Conservation (phyloP, 2,888 invertebrate genomes). For the Eueremaeus valkanovi region DNA sequence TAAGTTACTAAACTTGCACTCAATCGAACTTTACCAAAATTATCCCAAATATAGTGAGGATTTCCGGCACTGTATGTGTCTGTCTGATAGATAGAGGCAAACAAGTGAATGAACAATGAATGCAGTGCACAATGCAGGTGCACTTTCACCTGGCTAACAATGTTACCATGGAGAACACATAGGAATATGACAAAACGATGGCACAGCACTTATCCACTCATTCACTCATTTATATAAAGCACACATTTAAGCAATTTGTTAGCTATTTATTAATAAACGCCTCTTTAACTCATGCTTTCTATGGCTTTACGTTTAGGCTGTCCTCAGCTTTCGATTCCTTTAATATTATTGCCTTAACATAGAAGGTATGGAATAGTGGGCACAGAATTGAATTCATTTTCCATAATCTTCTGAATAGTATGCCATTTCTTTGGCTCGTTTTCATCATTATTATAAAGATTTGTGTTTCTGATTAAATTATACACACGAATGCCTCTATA, state of each 20-base stretch:
- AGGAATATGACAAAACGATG: slow-evolving; percentile 6
- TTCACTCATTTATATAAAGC: no score
- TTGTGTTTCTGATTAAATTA: no score
- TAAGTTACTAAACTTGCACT: slow-evolving; percentile 8
- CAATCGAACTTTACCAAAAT: neutral
- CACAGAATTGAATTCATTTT: neutral
- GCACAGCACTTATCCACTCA: neutral
- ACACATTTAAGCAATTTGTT: neutral
- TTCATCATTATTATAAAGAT: no score
- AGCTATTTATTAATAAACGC: slow-evolving; percentile 18
- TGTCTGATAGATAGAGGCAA: slow-evolving; percentile 3
- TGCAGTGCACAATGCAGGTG: slow-evolving; percentile 15
- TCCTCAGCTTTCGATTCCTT: neutral
- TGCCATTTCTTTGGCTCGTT: no score
- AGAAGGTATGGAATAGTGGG: slow-evolving; percentile 1
- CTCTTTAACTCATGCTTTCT: slow-evolving; percentile 3
- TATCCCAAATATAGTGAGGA: neutral
- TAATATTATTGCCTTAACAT: neutral
- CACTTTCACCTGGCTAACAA: slow-evolving; percentile 29
- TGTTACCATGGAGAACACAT: slow-evolving; percentile 21
- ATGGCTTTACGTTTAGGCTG: neutral
- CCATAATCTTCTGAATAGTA: neutral
- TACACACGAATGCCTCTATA: no score
- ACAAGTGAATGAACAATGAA: neutral
- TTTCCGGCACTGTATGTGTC: slow-evolving; percentile 15